Evolutionary conservation across 2,888 invertebrate genomes (phyloP).

Genomic region (Morpho deidamia): DNA sequence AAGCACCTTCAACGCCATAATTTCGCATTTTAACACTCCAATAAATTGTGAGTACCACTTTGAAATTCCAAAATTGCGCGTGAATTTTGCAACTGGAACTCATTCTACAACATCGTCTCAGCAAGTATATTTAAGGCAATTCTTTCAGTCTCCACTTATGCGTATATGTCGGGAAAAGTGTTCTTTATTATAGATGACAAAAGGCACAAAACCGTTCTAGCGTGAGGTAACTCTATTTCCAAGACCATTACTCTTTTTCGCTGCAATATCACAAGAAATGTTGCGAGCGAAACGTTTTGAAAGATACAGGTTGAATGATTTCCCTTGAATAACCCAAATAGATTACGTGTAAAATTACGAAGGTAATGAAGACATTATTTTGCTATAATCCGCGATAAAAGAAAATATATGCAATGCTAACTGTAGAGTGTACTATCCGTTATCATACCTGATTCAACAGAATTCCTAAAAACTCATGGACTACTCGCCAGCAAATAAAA

Average conservation of each 20-base stretch:
- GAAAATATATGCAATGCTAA: too few species aligned
- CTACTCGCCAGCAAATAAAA: too few species aligned
- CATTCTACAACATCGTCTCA: constrained; percentile 34
- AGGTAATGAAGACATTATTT: too few species aligned
- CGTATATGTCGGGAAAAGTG: constrained; percentile 25
- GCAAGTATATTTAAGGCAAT: constrained; percentile 39
- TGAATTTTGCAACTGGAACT: constrained; percentile 33
- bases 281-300: constrained; percentile 32
- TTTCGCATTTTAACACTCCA: constrained; percentile 11
- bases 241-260: constrained; percentile 50
- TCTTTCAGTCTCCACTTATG: constrained; percentile 18
- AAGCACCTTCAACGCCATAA: not conserved
- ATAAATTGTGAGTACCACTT: constrained; percentile 12
- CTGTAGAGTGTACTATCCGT: too few species aligned
- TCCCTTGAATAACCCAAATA: constrained; percentile 32
- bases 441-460: too few species aligned
- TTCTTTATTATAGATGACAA: constrained; percentile 25
- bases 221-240: constrained; percentile 44
- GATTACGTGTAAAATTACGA: not conserved
- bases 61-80: constrained; percentile 27
- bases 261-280: constrained; percentile 33
- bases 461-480: too few species aligned
- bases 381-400: too few species aligned
- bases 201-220: constrained; percentile 29
- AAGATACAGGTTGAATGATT: constrained; percentile 43